phyloP scores from a whole-genome alignment of 2,113 vertebrate genomes.

The Colossoma macropomum region DNA sequence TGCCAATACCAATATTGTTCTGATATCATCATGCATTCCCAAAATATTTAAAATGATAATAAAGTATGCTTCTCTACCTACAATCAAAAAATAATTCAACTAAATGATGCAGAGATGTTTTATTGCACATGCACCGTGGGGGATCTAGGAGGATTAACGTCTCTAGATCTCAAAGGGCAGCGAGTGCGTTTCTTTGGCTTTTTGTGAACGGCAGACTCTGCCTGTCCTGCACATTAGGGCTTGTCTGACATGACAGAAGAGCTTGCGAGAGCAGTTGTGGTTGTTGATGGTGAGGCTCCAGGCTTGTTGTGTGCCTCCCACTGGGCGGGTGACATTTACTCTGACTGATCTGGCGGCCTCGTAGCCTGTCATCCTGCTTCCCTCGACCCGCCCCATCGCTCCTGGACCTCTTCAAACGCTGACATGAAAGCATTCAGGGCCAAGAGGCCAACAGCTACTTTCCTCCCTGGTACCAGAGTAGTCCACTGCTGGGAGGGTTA shows the following conservation, averaged over 20 bases:
- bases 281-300: conserved; percentile 22
- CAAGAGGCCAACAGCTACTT: conserved; percentile 10
- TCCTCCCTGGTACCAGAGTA: conserved; percentile 14
- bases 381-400: conserved; percentile 12
- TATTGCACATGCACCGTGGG: not conserved
- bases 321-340: conserved; percentile 54
- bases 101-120: not conserved
- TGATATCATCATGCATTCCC: no score
- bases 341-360: conserved; percentile 45
- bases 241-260: conserved; percentile 29
- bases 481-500: not conserved
- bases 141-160: not conserved
- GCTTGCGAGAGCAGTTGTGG: conserved; percentile 12
- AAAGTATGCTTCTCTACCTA: no score
- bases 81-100: no score
- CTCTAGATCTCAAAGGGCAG: not conserved
- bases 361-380: conserved; percentile 38
- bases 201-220: not conserved
- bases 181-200: not conserved
- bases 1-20: no score
- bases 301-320: conserved; percentile 30
- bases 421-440: conserved; percentile 57
- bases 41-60: no score
- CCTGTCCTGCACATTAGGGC: not conserved
- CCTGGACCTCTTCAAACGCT: conserved; percentile 64